Conservation (phyloP, 30 jellyfish, hydroid and myxozoan genomes). For the Mastigias papua region DNA sequence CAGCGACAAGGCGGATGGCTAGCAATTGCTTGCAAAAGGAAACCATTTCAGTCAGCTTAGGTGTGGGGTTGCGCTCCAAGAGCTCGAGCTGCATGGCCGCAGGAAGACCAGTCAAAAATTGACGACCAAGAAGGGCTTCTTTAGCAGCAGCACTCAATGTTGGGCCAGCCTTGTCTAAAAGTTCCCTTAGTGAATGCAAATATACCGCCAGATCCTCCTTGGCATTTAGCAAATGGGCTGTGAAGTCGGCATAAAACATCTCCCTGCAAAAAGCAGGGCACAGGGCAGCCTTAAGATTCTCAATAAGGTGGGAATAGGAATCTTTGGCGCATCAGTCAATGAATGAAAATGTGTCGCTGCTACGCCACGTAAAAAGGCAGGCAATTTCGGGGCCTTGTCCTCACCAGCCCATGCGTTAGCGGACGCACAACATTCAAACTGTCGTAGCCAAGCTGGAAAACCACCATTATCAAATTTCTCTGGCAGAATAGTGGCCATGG, state of each 20-base stretch:
- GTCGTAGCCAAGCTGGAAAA: neutral
- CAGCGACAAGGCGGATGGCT: neutral
- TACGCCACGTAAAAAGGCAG: neutral
- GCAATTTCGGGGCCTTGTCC: neutral
- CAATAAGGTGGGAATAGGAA: neutral
- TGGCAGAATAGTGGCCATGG: neutral
- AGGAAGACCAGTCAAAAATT: neutral
- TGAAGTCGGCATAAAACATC: neutral
- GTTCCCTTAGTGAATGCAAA: neutral
- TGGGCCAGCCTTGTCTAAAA: neutral
- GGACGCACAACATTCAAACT: neutral
- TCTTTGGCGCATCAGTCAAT: neutral
- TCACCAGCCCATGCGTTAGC: neutral
- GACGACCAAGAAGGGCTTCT: neutral
- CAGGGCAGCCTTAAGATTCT: neutral
- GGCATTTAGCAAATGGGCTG: neutral
- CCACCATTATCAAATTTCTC: neutral
- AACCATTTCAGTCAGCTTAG: neutral
- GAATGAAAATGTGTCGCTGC: neutral
- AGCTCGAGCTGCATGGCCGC: neutral
- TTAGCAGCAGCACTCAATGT: neutral
- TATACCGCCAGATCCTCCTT: neutral
- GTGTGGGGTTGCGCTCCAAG: neutral
- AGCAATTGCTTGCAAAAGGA: neutral
- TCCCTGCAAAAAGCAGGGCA: neutral